Percentiles rank a stretch among this genome's conserved stretches.
These are phyloP conservation scores for Mionectes macconnelli DNA, from an alignment of 2,113 vertebrate genomes.

Conservation along the genomic window DNA sequence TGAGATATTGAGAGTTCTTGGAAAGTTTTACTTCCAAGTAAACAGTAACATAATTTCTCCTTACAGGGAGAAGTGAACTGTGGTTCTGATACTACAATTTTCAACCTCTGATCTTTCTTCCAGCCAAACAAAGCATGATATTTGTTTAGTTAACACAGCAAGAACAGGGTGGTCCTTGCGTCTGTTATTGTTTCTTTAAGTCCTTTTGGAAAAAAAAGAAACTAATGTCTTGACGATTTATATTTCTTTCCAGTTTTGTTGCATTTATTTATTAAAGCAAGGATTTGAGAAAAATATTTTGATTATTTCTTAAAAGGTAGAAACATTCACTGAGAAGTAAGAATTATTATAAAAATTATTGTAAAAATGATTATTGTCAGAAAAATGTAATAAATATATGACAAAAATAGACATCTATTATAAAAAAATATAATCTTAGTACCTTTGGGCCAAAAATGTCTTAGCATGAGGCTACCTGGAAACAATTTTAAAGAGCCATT, in stretches of 20 bases:
- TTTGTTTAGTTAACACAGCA: not conserved
- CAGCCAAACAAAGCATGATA: not conserved
- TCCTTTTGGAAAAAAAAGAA: not conserved
- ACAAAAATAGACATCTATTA: not conserved
- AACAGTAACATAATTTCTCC: not conserved
- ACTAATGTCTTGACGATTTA: not conserved
- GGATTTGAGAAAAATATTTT: not conserved
- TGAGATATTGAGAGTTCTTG: not conserved
- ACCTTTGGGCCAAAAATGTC: not conserved
- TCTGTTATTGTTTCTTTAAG: not conserved
- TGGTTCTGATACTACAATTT: not conserved
- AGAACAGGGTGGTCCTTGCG: constrained; percentile 1
- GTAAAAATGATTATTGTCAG: not conserved
- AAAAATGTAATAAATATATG: not conserved
- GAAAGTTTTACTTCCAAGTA: not conserved
- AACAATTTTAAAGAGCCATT: not conserved
- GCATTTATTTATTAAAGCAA: not conserved
- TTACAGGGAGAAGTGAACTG: not conserved
- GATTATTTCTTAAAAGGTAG: not conserved
- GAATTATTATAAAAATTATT: not conserved
- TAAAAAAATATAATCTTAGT: not conserved
- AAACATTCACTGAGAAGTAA: not conserved
- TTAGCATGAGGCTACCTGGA: not conserved
- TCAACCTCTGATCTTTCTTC: not conserved
- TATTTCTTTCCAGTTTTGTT: not conserved